Evolutionary conservation across 2,888 invertebrate genomes (phyloP).

Genomic region (Agrochola litura): DNA sequence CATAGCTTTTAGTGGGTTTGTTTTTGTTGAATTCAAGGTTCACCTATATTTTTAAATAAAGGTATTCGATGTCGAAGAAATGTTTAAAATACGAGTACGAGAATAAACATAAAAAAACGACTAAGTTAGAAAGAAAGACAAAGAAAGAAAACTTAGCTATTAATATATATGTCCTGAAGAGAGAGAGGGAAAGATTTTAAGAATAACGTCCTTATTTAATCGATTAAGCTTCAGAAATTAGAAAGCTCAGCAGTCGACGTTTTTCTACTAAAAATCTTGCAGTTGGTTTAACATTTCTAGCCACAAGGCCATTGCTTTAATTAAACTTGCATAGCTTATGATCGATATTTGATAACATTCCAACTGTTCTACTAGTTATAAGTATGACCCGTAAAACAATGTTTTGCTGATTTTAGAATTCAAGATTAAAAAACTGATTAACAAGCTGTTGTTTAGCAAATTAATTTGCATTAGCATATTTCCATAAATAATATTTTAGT

Average conservation of each 20-base stretch:
- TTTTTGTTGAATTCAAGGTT: neutral
- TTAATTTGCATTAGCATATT: constrained; percentile 5
- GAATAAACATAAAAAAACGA: neutral
- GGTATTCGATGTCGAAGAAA: neutral
- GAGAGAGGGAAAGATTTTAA: neutral
- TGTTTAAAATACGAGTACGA: neutral
- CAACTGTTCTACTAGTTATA: constrained; percentile 10
- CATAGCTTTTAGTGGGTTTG: neutral
- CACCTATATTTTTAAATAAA: neutral
- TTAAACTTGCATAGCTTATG: constrained; percentile 33
- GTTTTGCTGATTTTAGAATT: constrained; percentile 22
- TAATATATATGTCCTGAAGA: neutral
- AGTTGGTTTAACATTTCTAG: constrained; percentile 27
- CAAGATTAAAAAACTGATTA: neutral
- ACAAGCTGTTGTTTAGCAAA: neutral
- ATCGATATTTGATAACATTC: constrained; percentile 47
- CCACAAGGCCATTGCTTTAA: constrained; percentile 35
- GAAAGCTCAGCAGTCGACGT: neutral
- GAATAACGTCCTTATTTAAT: neutral
- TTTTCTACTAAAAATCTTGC: neutral
- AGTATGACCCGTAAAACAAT: neutral
- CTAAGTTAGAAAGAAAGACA: neutral
- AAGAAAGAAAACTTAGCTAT: neutral
- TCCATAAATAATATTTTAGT: neutral
- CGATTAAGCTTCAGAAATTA: neutral